Percentiles rank a stretch among this genome's conserved stretches.
phyloP scores from a whole-genome alignment of 2,797 vertebrate genomes.

The Enteromius radiatus region DNA sequence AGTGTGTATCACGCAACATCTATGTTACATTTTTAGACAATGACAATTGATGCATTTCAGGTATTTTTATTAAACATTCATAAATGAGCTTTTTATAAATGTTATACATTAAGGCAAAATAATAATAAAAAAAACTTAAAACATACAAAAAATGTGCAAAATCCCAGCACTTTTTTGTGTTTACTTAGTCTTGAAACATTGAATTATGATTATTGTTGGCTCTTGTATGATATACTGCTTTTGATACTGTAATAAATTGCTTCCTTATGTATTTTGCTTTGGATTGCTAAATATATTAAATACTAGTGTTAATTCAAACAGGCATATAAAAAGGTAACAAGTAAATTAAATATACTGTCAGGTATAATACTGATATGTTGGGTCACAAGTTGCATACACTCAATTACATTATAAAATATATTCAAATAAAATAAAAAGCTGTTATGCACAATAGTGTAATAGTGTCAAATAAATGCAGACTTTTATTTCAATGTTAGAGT shows the following conservation, averaged over 20 bases:
- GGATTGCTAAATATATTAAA: not conserved
- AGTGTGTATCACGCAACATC: not conserved
- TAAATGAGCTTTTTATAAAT: not conserved
- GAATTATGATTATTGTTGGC: not conserved
- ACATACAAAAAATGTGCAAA: not conserved
- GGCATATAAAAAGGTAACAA: not conserved
- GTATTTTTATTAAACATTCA: slow-evolving; percentile 9
- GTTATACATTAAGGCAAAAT: not conserved
- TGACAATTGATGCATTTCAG: not conserved
- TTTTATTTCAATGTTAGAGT: not conserved
- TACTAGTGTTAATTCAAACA: not conserved
- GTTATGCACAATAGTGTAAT: not conserved
- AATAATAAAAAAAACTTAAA: not conserved
- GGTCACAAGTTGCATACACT: not conserved
- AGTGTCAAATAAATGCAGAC: not conserved
- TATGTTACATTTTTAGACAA: not conserved
- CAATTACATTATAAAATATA: not conserved
- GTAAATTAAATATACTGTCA: not conserved
- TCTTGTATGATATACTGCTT: slow-evolving; percentile 14
- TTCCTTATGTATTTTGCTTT: not conserved
- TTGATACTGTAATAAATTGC: not conserved
- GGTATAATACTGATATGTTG: slow-evolving; percentile 9
- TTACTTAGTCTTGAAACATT: not conserved
- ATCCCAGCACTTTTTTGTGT: not conserved
- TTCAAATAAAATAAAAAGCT: not conserved